Evolutionary conservation across 2,113 vertebrate genomes (phyloP), one percentile per base, ranked within the genome.

Genomic region (Bombycilla garrulus): DNA sequence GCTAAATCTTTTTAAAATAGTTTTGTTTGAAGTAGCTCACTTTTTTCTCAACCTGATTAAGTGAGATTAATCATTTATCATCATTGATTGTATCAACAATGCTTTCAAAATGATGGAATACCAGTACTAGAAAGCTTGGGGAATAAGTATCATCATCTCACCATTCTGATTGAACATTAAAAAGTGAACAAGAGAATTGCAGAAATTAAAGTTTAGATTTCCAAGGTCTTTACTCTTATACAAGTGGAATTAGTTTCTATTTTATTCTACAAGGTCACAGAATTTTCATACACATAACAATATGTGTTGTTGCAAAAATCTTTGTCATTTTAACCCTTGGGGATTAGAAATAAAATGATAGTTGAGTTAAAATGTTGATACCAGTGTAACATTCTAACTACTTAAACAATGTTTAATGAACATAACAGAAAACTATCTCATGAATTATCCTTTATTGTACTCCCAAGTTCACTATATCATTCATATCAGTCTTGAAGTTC

Each of bases 31-130:
- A 96, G 45, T 61, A 56, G 85, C 29, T 96, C 35, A 80, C 19
- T 90, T 91, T 79, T 86, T 93, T 26, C 35, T 80, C 22, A 29
- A 5, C 40, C 31, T 93, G 91, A 93, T 97, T 96, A 95, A 80
- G 85, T 92, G 65, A 96, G 81, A 88, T 88, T 78, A 92, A 95
- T 94, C 92, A 97, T 97, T 97, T 96, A 92, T 96, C 93, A 91
- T 94, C 87, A 92, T 94, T 84, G 91, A 96, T 95, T 94, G 24
- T 84, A 96, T 90, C 94, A 97, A 95, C 65, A 93, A 19, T 79
- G 48, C 70, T 91, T 94, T 95, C 91, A 94, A 93, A 96, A 94
- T 95, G 93, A 96, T 96, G 81, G 69, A 97, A 91, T 74, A 82
- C 60, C 36, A 88, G 57, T 83, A 92, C 58, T 91, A 50, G 83